phyloP scores from a whole-genome alignment of 35 echinoderm and acorn worm species.

The Ptychodera flava region DNA sequence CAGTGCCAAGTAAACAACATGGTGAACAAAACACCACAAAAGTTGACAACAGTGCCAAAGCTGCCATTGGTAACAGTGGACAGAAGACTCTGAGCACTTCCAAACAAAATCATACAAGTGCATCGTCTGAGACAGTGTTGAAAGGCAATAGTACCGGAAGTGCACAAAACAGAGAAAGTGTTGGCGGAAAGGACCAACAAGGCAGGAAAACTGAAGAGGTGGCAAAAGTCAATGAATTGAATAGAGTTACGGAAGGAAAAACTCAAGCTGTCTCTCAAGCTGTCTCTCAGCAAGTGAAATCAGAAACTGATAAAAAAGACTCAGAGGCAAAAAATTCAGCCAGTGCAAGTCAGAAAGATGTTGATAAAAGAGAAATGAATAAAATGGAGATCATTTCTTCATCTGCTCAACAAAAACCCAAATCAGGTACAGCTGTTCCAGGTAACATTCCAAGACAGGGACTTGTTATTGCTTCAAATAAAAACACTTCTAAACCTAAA shows the following conservation, averaged over 20 bases:
- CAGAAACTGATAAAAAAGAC: no score
- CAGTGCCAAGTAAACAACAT: not conserved
- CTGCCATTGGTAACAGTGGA: no score
- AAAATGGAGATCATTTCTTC: not conserved
- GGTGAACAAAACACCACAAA: not conserved
- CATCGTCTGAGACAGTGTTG: not conserved
- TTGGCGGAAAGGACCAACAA: not conserved
- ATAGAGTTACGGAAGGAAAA: no score
- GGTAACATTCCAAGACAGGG: not conserved
- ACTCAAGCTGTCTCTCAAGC: no score
- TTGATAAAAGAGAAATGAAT: not conserved
- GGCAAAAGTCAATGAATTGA: no score
- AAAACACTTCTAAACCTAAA: not conserved
- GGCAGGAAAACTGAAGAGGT: no score
- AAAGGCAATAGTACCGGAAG: slow-evolving; percentile 3
- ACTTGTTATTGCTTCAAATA: not conserved
- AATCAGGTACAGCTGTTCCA: not conserved
- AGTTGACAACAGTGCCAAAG: not conserved
- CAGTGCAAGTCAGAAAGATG: no score
- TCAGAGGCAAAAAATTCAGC: no score
- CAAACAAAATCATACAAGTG: not conserved
- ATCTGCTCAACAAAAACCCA: not conserved
- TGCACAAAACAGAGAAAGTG: not conserved
- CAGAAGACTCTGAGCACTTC: not conserved
- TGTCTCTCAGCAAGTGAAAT: no score